Evolutionary conservation across 2,888 invertebrate species (phyloP).

Genomic region (Hoplodrina ambigua): DNA sequence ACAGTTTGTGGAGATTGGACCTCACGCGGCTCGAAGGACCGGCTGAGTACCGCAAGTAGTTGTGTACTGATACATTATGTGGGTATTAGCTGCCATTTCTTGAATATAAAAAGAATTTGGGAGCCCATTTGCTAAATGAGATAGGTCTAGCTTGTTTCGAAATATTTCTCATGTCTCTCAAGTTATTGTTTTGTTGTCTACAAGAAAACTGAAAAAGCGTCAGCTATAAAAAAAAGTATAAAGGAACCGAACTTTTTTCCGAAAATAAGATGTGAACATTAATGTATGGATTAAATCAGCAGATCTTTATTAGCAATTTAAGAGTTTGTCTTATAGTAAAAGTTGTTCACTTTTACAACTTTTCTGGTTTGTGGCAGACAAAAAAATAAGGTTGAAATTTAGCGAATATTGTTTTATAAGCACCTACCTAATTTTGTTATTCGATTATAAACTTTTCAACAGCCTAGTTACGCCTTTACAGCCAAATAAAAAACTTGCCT

Average conservation of each 20-base stretch:
- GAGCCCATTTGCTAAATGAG: slow-evolving; percentile 14
- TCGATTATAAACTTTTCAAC: slow-evolving; percentile 6
- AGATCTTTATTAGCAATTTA: too few species aligned
- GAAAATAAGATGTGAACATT: too few species aligned
- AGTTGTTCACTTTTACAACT: too few species aligned
- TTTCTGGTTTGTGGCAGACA: too few species aligned
- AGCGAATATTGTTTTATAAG: not conserved
- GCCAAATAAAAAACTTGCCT: slow-evolving; percentile 24
- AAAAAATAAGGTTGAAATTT: not conserved
- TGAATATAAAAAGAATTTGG: not conserved
- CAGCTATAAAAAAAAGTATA: too few species aligned
- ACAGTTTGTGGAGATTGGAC: slow-evolving; percentile 58
- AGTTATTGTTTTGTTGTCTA: not conserved
- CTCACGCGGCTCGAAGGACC: slow-evolving; percentile 47
- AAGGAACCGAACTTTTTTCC: too few species aligned
- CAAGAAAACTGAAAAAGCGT: too few species aligned
- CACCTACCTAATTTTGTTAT: slow-evolving; percentile 7
- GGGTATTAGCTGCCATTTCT: slow-evolving; percentile 21
- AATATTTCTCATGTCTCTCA: not conserved
- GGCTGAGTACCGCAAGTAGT: slow-evolving; percentile 36
- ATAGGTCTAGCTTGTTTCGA: not conserved
- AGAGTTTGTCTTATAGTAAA: too few species aligned
- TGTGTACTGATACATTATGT: slow-evolving; percentile 31
- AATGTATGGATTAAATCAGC: too few species aligned
- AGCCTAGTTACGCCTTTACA: slow-evolving; percentile 4